These are phyloP conservation scores for Pseudorhiza aurosa DNA, from an alignment of 30 jellyfish, hydroid and myxozoan species.

Conservation along the genomic window DNA sequence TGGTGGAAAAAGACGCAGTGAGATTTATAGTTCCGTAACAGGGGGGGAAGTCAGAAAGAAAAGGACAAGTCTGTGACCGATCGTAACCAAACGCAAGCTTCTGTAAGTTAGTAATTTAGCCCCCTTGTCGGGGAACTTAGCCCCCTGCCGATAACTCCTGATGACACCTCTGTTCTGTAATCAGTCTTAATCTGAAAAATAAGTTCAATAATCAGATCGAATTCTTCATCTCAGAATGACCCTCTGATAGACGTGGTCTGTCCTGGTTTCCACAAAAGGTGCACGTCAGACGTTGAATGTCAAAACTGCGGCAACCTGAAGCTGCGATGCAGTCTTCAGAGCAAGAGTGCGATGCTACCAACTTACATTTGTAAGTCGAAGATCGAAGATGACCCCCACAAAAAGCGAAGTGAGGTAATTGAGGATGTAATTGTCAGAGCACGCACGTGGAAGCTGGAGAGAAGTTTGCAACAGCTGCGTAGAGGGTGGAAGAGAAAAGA, in stretches of 20 bases:
- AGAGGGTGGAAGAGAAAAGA: neutral
- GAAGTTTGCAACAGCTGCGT: neutral
- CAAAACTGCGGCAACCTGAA: neutral
- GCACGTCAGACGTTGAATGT: constrained; percentile 8
- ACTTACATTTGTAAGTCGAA: neutral
- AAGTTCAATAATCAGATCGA: too few relatives aligned
- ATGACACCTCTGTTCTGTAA: too few relatives aligned
- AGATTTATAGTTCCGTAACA: too few relatives aligned
- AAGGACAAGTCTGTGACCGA: too few relatives aligned
- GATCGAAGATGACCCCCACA: constrained; percentile 23
- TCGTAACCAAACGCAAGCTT: too few relatives aligned
- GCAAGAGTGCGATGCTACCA: neutral
- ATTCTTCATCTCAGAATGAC: neutral
- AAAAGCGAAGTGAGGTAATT: neutral
- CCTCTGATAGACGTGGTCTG: constrained; percentile 16
- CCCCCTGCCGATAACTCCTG: too few relatives aligned
- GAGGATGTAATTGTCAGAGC: neutral
- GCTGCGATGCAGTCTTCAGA: neutral
- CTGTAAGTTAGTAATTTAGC: too few relatives aligned
- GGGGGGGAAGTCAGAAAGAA: too few relatives aligned
- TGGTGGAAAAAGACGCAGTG: too few relatives aligned
- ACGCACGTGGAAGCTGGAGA: neutral
- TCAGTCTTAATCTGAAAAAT: neutral
- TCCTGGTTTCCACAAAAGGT: neutral
- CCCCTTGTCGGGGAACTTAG: too few relatives aligned